These are phyloP conservation scores for Mamestra brassicae DNA, from an alignment of 2,888 invertebrate species.

Conservation along the genomic window DNA sequence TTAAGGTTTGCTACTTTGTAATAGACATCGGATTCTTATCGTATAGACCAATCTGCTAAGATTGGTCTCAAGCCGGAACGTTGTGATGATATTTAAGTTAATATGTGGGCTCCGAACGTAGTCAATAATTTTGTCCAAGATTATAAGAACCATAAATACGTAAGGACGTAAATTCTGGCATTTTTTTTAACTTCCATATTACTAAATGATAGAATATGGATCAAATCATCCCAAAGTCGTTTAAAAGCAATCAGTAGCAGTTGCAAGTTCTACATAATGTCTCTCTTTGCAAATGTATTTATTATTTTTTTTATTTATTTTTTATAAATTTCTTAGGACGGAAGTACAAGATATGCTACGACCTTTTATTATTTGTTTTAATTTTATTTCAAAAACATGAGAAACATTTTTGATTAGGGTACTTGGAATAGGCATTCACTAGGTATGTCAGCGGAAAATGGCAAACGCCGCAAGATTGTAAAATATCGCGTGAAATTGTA, in stretches of 20 bases:
- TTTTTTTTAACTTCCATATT: background rate
- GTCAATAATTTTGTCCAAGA: background rate
- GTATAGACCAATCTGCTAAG: too few species aligned
- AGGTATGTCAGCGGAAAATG: too few species aligned
- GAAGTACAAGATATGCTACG: slow-evolving; percentile 61
- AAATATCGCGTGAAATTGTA: too few species aligned
- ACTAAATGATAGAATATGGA: background rate
- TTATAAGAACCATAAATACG: background rate
- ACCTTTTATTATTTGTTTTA: slow-evolving; percentile 32
- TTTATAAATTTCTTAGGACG: slow-evolving; percentile 52
- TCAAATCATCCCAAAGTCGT: background rate
- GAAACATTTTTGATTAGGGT: background rate
- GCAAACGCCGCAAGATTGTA: too few species aligned
- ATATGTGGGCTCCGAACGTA: background rate
- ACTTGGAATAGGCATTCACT: slow-evolving; percentile 17
- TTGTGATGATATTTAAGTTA: too few species aligned
- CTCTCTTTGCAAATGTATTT: slow-evolving; percentile 10
- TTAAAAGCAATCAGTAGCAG: slow-evolving; percentile 35
- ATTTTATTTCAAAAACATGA: slow-evolving; percentile 9
- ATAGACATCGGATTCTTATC: too few species aligned
- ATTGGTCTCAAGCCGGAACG: too few species aligned
- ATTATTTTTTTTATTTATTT: background rate
- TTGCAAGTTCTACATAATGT: slow-evolving; percentile 25
- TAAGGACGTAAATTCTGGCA: background rate
- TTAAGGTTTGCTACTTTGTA: too few species aligned